Evolutionary conservation across 1,140 invertebrate genomes (phyloP), one percentile per base, ranked within the genome.

Genomic region (Philopotamus ludificatus): DNA sequence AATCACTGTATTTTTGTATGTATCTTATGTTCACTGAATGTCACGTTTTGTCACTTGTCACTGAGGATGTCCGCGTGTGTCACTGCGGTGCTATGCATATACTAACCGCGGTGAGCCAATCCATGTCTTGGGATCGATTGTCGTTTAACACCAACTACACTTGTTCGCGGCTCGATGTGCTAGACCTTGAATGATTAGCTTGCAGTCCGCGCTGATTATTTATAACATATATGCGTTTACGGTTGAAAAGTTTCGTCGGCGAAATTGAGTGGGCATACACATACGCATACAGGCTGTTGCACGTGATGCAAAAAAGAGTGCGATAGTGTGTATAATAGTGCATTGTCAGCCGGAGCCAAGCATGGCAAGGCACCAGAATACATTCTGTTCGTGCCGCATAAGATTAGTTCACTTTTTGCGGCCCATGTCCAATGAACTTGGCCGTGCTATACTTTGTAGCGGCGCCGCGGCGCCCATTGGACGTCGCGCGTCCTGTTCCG

Each of bases 151-250:
- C 12, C 10, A 44, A 34, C 18, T 12, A 60, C 42, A 1, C 9
- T 22, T 47, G 28, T 26, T 8, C 23, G 23, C 54, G 10, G 54
- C 20, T 26, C 42, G 15, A 18, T 23, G 23, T 1, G 12, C 21
- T 60, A 22, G 22, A 69, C 67, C 58, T 63, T 66, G 67, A 69
- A 69, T 69, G 63, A 22, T 61, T 8, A 53, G 49, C 42, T 62
- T 39, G 21, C 39, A 28, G 22, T 41, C 25, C n/a, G 44, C 10
- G 20, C 45, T 63, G 23, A 63, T 57, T 59, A 69, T 69, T 69
- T 69, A 69, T 69, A 69, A 69, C 63, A 66, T 65, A 47, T 44
- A 53, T 54, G 49, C 21, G 49, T 63, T 66, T 58, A 65, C 67
- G 67, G 55, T 59, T 34, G 63, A 66, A 42, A 66, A 26, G 63